Conservation (phyloP, 1,140 invertebrate species). For the Atta texana region DNA sequence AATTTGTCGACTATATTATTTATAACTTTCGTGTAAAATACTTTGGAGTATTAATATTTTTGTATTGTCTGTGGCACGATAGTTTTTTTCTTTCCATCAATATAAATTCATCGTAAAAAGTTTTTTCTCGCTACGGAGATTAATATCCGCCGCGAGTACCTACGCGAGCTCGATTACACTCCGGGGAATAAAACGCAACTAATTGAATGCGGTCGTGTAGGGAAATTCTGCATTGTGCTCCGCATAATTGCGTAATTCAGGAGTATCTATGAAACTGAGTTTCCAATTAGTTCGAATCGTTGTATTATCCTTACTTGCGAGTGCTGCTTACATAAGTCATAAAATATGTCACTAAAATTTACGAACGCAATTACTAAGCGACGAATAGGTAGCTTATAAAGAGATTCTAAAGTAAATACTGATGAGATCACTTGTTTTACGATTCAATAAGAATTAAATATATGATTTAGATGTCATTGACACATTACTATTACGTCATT, state of each 20-base stretch:
- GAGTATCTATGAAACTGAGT: conserved; percentile 14
- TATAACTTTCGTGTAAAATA: background rate
- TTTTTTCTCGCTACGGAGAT: conserved; percentile 26
- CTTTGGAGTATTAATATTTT: background rate
- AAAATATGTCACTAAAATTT: background rate
- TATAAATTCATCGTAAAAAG: conserved; percentile 53
- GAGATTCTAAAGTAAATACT: too few relatives aligned
- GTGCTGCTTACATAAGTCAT: background rate
- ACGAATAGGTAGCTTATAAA: too few relatives aligned
- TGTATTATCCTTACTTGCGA: background rate
- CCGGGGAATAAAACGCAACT: conserved; percentile 58
- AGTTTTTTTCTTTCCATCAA: background rate
- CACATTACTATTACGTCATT: too few relatives aligned
- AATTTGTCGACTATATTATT: background rate
- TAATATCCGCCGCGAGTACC: conserved; percentile 13
- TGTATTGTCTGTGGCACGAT: background rate
- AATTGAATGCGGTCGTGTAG: conserved; percentile 51
- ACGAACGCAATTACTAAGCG: background rate
- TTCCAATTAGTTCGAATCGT: conserved; percentile 41
- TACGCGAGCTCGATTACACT: conserved; percentile 33
- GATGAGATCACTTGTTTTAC: too few relatives aligned
- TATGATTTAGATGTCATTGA: too few relatives aligned
- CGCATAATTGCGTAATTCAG: conserved; percentile 60
- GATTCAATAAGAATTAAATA: too few relatives aligned
- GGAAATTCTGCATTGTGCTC: conserved; percentile 45